Conservation (phyloP, 2,113 vertebrate species). For the Barnardius zonarius region DNA sequence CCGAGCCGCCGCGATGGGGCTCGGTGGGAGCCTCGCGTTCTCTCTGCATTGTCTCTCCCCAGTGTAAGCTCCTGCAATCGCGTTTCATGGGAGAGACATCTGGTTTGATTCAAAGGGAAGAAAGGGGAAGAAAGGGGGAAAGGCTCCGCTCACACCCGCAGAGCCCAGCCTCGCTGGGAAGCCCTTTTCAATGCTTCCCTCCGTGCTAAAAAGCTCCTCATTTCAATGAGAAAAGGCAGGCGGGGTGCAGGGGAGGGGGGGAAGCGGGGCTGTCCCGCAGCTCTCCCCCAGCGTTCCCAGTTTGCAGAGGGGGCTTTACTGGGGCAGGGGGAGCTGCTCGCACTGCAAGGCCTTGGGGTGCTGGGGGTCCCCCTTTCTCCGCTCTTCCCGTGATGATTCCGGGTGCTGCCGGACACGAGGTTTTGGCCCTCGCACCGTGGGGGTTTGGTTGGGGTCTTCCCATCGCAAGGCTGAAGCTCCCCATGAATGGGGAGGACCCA, state of each 20-base stretch:
- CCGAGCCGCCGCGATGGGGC: neutral
- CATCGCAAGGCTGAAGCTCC: neutral
- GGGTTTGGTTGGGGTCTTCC: neutral
- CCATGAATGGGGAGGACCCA: no score
- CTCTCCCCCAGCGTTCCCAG: neutral
- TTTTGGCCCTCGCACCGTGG: neutral
- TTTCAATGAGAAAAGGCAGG: slow-evolving; percentile 54
- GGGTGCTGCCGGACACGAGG: rapidly evolving
- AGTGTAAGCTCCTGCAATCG: slow-evolving; percentile 19
- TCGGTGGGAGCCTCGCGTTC: neutral
- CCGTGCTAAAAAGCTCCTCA: neutral
- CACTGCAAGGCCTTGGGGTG: neutral
- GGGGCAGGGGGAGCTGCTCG: neutral
- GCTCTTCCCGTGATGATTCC: neutral
- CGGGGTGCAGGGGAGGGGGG: neutral
- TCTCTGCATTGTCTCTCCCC: neutral
- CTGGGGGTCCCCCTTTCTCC: neutral
- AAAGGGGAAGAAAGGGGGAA: slow-evolving; percentile 32
- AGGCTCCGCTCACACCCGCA: neutral
- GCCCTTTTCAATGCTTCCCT: slow-evolving; percentile 24
- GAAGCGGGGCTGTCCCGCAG: neutral
- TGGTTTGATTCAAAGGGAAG: slow-evolving; percentile 60
- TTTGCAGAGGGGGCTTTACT: neutral
- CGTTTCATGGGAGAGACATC: slow-evolving; percentile 53
- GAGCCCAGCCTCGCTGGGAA: neutral